Percentiles rank a stretch among this genome's conserved stretches.
These are phyloP conservation scores for Limnodromus scolopaceus DNA, from an alignment of 2,797 vertebrate species.

Conservation along the genomic window DNA sequence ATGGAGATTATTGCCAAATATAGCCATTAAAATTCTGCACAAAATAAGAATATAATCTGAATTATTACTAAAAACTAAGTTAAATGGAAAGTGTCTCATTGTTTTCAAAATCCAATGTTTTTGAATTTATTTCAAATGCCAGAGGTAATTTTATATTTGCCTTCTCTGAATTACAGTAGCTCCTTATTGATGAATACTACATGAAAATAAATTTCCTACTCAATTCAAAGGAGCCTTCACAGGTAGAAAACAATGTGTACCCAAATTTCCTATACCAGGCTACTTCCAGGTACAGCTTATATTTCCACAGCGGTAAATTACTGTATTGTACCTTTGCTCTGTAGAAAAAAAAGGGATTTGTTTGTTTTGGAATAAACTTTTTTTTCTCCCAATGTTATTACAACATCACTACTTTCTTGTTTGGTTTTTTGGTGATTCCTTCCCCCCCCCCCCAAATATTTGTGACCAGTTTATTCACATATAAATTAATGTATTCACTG, in stretches of 20 bases:
- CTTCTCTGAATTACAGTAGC: background rate
- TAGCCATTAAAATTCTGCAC: background rate
- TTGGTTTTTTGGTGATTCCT: background rate
- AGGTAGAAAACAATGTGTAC: background rate
- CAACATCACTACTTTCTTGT: background rate
- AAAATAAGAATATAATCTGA: background rate
- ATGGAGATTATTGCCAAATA: background rate
- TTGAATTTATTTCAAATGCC: background rate
- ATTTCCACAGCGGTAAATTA: background rate
- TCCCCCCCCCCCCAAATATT: no score
- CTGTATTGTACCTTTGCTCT: background rate
- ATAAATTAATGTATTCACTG: background rate
- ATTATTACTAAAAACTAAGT: background rate
- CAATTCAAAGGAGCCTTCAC: background rate
- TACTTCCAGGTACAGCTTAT: background rate
- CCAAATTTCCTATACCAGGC: background rate
- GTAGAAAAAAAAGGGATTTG: background rate
- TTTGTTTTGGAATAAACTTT: background rate
- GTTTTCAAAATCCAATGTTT: background rate
- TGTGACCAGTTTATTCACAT: background rate
- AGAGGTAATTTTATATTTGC: background rate
- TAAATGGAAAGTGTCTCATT: fast-evolving
- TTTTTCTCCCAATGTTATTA: background rate
- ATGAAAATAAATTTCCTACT: background rate
- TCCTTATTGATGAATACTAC: background rate